These are phyloP conservation scores for Onychorhynchus coronatus DNA, from an alignment of 2,113 vertebrate genomes.

Conservation along the genomic window DNA sequence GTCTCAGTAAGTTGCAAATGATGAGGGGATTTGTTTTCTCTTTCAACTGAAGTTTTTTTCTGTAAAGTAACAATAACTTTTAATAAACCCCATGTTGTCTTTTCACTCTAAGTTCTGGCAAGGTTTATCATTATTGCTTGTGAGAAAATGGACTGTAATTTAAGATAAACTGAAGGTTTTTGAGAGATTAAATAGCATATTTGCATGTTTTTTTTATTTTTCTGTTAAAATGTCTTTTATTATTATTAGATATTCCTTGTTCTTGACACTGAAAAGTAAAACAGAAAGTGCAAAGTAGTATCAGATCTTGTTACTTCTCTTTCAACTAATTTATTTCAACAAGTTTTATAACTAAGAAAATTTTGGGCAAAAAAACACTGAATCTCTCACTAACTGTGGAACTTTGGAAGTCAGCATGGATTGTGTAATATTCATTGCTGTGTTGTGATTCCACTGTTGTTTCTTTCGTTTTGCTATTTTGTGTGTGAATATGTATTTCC, in stretches of 20 bases:
- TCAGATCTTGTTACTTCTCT: background rate
- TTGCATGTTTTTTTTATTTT: background rate
- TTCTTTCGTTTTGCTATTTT: background rate
- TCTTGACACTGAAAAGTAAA: background rate
- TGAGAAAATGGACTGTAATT: background rate
- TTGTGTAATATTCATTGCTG: background rate
- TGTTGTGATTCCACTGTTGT: background rate
- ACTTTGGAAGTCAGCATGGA: background rate
- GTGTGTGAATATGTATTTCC: background rate
- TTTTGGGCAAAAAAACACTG: background rate
- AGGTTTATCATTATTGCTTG: background rate
- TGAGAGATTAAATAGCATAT: background rate
- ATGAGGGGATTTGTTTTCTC: background rate
- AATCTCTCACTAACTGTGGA: background rate
- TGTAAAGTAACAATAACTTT: background rate
- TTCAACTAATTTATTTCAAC: background rate
- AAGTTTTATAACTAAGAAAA: background rate
- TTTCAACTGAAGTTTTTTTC: background rate
- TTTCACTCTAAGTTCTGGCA: background rate
- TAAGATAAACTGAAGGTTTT: background rate
- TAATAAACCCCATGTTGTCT: background rate
- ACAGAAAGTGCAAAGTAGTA: background rate
- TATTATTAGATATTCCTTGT: background rate
- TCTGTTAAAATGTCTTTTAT: background rate
- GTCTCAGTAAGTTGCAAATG: background rate